phyloP scores from a whole-genome alignment of 2,888 invertebrate species.

The Cartodere bifasciata region DNA sequence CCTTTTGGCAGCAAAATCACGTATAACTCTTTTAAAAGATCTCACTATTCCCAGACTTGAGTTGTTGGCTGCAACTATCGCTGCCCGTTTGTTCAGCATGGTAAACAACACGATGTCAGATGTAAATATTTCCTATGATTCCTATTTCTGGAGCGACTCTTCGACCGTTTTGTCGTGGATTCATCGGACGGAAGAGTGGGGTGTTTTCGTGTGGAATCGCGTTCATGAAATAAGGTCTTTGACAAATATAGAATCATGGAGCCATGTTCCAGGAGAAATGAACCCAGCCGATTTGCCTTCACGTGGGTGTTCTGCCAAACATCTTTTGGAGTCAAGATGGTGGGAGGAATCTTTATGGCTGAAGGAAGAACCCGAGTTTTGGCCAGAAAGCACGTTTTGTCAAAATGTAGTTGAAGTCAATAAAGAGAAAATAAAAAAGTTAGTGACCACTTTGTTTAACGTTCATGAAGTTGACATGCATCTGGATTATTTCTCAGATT shows the following conservation, averaged over 20 bases:
- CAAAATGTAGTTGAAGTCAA: conserved; percentile 11
- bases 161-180: conserved; percentile 22
- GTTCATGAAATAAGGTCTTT: conserved; percentile 19
- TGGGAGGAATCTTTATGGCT: conserved; percentile 25
- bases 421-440: conserved; percentile 6
- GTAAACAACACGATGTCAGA: conserved; percentile 7
- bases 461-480: not conserved
- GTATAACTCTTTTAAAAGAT: not conserved
- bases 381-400: conserved; percentile 14
- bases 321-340: conserved; percentile 20
- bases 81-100: conserved; percentile 15
- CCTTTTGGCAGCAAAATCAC: not conserved
- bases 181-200: conserved; percentile 15
- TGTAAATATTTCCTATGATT: conserved; percentile 17
- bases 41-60: conserved; percentile 24
- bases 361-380: conserved; percentile 11
- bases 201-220: conserved; percentile 19
- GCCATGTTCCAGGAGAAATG: conserved; percentile 19
- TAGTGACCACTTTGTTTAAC: conserved; percentile 6
- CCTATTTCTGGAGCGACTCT: no score
- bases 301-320: conserved; percentile 18
- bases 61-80: conserved; percentile 21
- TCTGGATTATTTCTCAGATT: conserved; percentile 11
- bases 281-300: conserved; percentile 25
- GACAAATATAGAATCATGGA: conserved; percentile 16